These are phyloP conservation scores for Meteorus cinctellus DNA, from an alignment of 2,888 invertebrate species.

Conservation along the genomic window DNA sequence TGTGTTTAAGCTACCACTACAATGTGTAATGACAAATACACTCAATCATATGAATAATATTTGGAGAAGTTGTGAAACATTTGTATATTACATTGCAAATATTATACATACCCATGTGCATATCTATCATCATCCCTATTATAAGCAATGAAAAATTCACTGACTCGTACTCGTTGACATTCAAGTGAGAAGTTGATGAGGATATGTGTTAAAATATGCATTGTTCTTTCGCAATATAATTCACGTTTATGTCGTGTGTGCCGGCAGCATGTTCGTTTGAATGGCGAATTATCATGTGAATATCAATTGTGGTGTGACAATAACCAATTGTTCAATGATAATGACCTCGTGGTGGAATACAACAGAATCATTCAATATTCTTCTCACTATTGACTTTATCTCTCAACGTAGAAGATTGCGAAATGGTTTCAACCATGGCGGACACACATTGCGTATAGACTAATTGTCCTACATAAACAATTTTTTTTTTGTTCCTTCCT, in stretches of 20 bases:
- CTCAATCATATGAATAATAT: no score
- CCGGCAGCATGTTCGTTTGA: neutral
- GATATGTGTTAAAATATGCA: neutral
- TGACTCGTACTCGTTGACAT: neutral
- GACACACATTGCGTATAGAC: constrained; percentile 20
- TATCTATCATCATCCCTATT: neutral
- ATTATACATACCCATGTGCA: neutral
- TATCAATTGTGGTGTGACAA: neutral
- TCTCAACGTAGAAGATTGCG: neutral
- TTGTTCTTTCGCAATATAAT: neutral
- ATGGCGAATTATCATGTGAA: neutral
- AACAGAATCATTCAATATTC: neutral
- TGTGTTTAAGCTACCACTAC: no score
- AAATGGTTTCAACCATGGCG: constrained; percentile 27
- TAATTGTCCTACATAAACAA: constrained; percentile 14
- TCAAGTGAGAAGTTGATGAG: neutral
- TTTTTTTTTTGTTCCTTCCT: neutral
- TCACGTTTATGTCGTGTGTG: neutral
- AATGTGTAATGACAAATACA: no score
- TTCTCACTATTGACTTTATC: neutral
- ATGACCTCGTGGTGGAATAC: neutral
- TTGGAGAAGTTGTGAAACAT: no score
- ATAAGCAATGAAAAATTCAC: neutral
- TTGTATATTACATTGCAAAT: no score
- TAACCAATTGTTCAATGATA: neutral